Base-by-base conservation (phyloP, 2,888 invertebrate genomes). In the Ephialtes manifestator region DNA sequence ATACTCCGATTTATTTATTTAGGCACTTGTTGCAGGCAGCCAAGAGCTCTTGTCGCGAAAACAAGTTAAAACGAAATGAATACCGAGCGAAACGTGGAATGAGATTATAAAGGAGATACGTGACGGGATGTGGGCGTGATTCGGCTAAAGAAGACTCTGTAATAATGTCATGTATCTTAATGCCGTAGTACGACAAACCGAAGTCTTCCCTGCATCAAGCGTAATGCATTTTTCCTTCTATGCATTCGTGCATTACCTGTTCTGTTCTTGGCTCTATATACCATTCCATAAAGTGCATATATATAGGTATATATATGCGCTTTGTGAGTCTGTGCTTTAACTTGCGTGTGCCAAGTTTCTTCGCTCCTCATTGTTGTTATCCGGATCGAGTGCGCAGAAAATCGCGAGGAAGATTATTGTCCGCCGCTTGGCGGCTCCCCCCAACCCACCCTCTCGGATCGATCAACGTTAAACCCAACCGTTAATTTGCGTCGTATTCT, bases 101-200 rank as follows among this genome's bases (percentile, higher is more conserved):
- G 83, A 83, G 81, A 80, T 92, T 92, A 92, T 92, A 92, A 92
- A 90, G 88, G 89, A 58, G 68, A 75, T 71, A 90, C 92, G 90
- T 92, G 91, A 91, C 92, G 90, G 92, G 92, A 93, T 92, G 93
- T 93, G 88, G 93, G 92, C 93, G 92, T 78, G 63, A 24, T 78
- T 71, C n/a, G 15, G 35, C 51, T 11, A 43, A 58, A 78, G 70
- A 70, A 65, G 65, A 76, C 76, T 63, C 78, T 63, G 68, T 75
- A 81, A 85, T 85, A 78, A 85, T 39, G 70, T 75, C 53, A 48
- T 77, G 83, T 76, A 86, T 87, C 83, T 85, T 89, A 90, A 89
- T 89, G 87, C 74, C 84, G 87, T 63, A 77, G 78, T 87, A 88
- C 88, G 86, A 83, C 67, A 53, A 74, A 79, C 11, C 39, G 35